phyloP scores from a whole-genome alignment of 2,797 vertebrate genomes.

The Parauchenoglanis ngamensis region DNA sequence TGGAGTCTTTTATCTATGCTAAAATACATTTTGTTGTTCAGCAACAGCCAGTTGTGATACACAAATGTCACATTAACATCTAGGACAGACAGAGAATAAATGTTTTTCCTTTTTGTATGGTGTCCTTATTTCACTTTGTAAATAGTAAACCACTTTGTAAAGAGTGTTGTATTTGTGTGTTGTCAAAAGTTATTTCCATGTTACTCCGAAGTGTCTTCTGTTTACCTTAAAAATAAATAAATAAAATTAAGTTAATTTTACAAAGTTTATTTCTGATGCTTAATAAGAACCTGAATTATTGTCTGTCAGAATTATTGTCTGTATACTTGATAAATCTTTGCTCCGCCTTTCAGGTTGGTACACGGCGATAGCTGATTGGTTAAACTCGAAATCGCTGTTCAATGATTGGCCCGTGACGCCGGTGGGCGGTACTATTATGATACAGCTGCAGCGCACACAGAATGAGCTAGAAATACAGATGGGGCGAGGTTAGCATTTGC shows the following conservation, averaged over 20 bases:
- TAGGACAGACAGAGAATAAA: neutral
- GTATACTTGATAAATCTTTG: neutral
- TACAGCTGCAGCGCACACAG: slow-evolving; percentile 53
- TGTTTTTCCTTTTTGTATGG: neutral
- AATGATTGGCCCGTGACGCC: slow-evolving; percentile 26
- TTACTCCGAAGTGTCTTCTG: slow-evolving; percentile 5
- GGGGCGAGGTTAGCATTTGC: neutral
- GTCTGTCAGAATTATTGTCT: neutral
- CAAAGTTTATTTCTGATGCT: too few species aligned
- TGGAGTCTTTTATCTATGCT: neutral
- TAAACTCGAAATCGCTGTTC: slow-evolving; percentile 36
- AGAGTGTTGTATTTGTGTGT: neutral
- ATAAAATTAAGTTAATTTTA: neutral
- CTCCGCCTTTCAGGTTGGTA: slow-evolving; percentile 16
- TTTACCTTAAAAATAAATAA: slow-evolving; percentile 17
- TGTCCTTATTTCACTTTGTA: neutral
- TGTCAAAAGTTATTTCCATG: neutral
- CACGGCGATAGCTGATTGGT: slow-evolving; percentile 61
- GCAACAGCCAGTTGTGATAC: neutral
- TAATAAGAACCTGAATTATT: neutral
- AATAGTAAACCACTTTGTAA: neutral
- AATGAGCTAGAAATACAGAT: slow-evolving; percentile 50
- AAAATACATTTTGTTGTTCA: neutral
- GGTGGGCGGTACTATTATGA: slow-evolving; percentile 61
- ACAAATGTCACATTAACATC: neutral